These are phyloP conservation scores for Hybos culiciformis DNA, from an alignment of 2,888 invertebrate species.

Conservation along the genomic window DNA sequence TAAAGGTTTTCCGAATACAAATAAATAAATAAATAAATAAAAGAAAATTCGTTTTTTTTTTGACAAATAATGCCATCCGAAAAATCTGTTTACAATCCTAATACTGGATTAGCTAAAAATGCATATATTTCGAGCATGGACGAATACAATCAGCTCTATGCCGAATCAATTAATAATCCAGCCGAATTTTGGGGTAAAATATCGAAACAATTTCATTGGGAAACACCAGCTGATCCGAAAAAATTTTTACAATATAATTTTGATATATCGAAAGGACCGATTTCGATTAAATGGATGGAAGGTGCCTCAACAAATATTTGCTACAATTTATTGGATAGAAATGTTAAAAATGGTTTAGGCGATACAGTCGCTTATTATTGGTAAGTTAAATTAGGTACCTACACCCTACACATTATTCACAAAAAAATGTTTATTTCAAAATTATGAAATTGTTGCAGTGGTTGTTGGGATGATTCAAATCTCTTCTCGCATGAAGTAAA, in stretches of 20 bases:
- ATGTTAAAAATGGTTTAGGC: slow-evolving; percentile 76
- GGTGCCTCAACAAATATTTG: slow-evolving; percentile 91
- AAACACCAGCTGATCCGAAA: slow-evolving; percentile 56
- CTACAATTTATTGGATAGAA: slow-evolving; percentile 88
- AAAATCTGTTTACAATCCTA: slow-evolving; percentile 44
- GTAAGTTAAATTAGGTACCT: too few relatives aligned
- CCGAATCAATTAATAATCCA: slow-evolving; percentile 75
- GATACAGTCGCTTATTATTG: slow-evolving; percentile 90
- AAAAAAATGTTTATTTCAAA: too few relatives aligned
- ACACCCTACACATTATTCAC: too few relatives aligned
- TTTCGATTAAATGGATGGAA: slow-evolving; percentile 89
- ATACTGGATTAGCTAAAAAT: slow-evolving; percentile 41
- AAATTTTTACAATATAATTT: slow-evolving; percentile 86
- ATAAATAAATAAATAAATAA: too few relatives aligned
- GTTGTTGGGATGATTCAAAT: too few relatives aligned
- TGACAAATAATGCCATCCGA: slow-evolving; percentile 41
- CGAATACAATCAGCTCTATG: slow-evolving; percentile 71
- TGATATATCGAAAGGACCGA: slow-evolving; percentile 72
- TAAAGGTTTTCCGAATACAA: too few relatives aligned
- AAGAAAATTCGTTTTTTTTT: too few relatives aligned
- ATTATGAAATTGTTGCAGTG: too few relatives aligned
- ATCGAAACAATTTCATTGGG: slow-evolving; percentile 89
- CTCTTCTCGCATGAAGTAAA: too few relatives aligned
- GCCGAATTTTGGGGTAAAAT: slow-evolving; percentile 87
- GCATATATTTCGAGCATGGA: slow-evolving; percentile 55